A percentile compares a stretch with the other conserved stretches of the same genome.
Evolutionary conservation across 2,888 invertebrate species (phyloP).

Genomic region (Thysanoteuthis rhombus): DNA sequence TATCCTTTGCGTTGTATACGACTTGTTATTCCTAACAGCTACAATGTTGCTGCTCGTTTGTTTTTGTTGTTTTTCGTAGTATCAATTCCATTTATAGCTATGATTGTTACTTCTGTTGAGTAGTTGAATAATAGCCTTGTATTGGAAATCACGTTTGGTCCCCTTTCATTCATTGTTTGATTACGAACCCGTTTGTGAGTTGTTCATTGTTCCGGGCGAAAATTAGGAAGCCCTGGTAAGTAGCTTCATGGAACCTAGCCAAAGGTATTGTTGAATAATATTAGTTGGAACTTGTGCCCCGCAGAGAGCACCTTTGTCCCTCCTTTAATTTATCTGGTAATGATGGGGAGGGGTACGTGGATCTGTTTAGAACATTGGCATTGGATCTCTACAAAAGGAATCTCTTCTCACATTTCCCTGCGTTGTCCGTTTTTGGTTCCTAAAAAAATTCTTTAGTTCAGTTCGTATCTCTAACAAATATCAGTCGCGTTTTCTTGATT

Average conservation of each 20-base stretch:
- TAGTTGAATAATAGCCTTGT: background rate
- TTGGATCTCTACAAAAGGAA: background rate
- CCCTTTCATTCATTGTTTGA: background rate
- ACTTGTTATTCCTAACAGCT: no score
- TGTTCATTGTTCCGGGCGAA: background rate
- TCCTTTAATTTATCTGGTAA: background rate
- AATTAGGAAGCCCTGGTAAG: background rate
- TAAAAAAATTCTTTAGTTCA: background rate
- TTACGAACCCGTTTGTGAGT: background rate
- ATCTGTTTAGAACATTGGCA: background rate
- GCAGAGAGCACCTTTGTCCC: background rate
- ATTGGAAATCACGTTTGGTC: constrained; percentile 12
- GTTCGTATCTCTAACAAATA: background rate
- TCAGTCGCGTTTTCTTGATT: no score
- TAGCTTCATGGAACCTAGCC: background rate
- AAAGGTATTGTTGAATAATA: background rate
- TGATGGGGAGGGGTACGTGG: no score
- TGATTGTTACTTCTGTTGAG: background rate
- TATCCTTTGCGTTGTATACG: no score
- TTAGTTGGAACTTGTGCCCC: background rate
- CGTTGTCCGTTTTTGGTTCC: background rate
- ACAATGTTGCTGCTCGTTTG: no score
- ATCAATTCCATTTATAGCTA: background rate
- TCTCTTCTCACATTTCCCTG: background rate
- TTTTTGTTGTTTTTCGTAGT: no score